A percentile compares a stretch with the other conserved stretches of the same genome.
phyloP scores from a whole-genome alignment of 2,797 vertebrate species.

The Threskiornis aethiopicus region DNA sequence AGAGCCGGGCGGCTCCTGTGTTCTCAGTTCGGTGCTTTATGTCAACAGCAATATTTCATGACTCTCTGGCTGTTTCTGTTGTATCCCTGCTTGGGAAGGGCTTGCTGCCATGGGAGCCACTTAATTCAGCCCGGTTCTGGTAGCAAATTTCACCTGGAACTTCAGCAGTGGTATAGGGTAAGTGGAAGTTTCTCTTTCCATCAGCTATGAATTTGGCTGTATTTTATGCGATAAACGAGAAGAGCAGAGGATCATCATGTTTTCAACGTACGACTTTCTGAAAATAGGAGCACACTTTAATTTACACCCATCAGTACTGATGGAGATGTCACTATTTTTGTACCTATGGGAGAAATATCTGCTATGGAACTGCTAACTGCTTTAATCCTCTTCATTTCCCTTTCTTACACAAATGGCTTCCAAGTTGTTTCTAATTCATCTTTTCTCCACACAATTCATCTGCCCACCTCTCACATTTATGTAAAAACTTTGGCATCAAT shows the following conservation, averaged over 20 bases:
- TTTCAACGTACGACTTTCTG: background rate
- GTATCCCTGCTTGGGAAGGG: background rate
- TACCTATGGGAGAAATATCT: background rate
- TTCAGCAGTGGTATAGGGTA: background rate
- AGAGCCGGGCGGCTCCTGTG: background rate
- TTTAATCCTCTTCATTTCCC: background rate
- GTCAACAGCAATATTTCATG: background rate
- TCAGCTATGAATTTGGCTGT: background rate
- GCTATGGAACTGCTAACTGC: background rate
- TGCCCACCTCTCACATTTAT: background rate
- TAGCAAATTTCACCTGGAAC: background rate
- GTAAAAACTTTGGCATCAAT: background rate
- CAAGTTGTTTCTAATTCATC: background rate
- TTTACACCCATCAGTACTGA: background rate
- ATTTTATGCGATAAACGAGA: background rate
- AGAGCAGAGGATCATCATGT: background rate
- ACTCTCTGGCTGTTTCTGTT: background rate
- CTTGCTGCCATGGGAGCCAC: accelerated
- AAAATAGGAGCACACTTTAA: background rate
- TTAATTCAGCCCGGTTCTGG: background rate
- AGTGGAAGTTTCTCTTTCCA: background rate
- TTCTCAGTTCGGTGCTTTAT: background rate
- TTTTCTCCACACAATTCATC: background rate
- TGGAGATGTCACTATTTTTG: background rate
- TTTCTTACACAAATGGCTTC: background rate